phyloP scores from a whole-genome alignment of 2,113 vertebrate species.

The Baryphthengus martii region DNA sequence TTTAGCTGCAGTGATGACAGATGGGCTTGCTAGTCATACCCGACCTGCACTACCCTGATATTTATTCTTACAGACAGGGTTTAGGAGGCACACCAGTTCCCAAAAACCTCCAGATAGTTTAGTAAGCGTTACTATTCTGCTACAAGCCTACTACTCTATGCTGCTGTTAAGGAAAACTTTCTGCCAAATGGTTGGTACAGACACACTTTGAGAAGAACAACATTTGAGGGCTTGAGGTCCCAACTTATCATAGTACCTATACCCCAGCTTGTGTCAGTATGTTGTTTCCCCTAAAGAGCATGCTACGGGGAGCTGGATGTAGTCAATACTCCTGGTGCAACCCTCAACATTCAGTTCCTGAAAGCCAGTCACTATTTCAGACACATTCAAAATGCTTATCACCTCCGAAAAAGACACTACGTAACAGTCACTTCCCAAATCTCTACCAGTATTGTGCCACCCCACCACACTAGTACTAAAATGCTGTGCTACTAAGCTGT shows the following conservation, averaged over 20 bases:
- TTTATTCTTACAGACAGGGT: not conserved
- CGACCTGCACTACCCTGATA: not conserved
- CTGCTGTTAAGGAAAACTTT: not conserved
- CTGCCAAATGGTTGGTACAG: not conserved
- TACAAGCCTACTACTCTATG: not conserved
- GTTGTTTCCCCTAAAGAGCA: not conserved
- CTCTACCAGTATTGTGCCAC: not conserved
- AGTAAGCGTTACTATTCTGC: not conserved
- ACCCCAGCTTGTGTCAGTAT: not conserved
- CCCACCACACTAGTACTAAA: not conserved
- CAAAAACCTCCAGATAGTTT: not conserved
- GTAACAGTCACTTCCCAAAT: not conserved
- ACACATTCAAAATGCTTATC: not conserved
- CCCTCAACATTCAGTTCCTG: not conserved
- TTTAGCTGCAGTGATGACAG: not conserved
- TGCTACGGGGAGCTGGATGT: not conserved
- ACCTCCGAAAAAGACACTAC: not conserved
- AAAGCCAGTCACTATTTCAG: not conserved
- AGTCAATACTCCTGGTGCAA: not conserved
- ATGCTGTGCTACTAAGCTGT: not conserved
- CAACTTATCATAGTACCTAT: fast-evolving
- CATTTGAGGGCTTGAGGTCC: not conserved
- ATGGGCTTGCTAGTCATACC: not conserved
- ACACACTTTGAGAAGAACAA: not conserved
- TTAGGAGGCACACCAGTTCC: not conserved